phyloP scores from a whole-genome alignment of 2,888 invertebrate species.

The Minunthozetes semirufus region DNA sequence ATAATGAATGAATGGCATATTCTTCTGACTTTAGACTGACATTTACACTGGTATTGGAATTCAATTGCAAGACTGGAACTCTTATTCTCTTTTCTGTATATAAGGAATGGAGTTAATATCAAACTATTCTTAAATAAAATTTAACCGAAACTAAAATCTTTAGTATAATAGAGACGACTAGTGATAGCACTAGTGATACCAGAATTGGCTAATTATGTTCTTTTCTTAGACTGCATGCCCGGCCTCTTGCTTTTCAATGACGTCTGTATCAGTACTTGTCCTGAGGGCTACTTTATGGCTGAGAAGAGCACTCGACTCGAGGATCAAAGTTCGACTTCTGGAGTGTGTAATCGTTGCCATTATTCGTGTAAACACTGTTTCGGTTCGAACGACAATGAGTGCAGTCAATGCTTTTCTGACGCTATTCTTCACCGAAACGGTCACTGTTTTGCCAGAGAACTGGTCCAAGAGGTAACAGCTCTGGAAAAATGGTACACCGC shows the following conservation, averaged over 20 bases:
- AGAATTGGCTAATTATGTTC: neutral
- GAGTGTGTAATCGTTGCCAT: constrained; percentile 24
- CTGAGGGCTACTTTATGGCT: constrained; percentile 44
- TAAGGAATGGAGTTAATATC: neutral
- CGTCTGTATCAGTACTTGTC: constrained; percentile 58
- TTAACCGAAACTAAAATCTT: neutral
- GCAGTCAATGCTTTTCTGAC: constrained; percentile 35
- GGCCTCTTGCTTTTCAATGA: constrained; percentile 58
- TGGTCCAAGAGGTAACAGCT: constrained; percentile 31
- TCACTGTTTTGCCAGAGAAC: constrained; percentile 35
- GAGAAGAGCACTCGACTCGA: neutral
- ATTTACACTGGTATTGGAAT: too few species aligned
- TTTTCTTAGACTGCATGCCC: constrained; percentile 60
- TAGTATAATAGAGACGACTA: neutral
- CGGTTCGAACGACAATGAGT: constrained; percentile 17
- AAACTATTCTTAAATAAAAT: neutral
- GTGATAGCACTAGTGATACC: neutral
- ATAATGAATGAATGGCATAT: too few species aligned
- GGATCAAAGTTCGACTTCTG: neutral
- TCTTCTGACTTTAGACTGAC: too few species aligned
- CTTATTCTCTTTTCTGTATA: too few species aligned
- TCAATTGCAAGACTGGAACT: too few species aligned
- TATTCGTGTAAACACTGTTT: constrained; percentile 24
- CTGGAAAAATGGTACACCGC: constrained; percentile 31
- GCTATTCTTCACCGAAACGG: constrained; percentile 34